Conservation (phyloP, 1,140 invertebrate species). For the Pissodes strobi region DNA sequence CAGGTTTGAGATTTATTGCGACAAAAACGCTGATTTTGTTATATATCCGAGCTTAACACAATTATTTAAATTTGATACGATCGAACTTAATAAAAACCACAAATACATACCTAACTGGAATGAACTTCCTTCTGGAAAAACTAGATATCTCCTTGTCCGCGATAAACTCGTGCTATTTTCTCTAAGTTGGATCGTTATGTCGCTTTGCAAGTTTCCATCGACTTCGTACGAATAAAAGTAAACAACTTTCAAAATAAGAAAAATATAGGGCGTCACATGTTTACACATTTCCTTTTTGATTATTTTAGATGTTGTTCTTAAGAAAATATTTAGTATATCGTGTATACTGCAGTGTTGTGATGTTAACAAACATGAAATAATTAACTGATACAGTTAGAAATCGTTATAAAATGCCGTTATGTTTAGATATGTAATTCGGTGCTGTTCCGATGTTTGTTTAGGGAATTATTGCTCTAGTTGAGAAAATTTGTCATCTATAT, state of each 20-base stretch:
- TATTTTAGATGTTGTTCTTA: too few species aligned
- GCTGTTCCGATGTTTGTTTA: background rate
- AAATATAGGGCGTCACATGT: background rate
- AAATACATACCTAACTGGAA: conserved; percentile 69
- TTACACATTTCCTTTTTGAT: background rate
- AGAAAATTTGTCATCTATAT: too few species aligned
- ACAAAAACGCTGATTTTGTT: too few species aligned
- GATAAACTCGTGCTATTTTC: conserved; percentile 55
- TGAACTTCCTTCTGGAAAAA: conserved; percentile 71
- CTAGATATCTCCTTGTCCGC: conserved; percentile 71
- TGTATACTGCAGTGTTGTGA: too few species aligned
- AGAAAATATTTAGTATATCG: too few species aligned
- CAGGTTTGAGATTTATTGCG: too few species aligned
- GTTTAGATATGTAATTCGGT: background rate
- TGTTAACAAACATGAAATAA: background rate
- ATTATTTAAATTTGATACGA: too few species aligned
- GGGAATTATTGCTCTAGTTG: background rate
- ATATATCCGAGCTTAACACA: too few species aligned
- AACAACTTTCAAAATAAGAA: background rate
- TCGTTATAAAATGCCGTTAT: background rate
- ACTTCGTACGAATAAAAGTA: background rate
- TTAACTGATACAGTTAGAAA: conserved; percentile 1
- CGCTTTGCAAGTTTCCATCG: conserved; percentile 34
- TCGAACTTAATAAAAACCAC: too few species aligned
- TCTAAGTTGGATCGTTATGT: conserved; percentile 23